Evolutionary conservation across 1,140 invertebrate species (phyloP).

Genomic region (Penaeus japonicus): DNA sequence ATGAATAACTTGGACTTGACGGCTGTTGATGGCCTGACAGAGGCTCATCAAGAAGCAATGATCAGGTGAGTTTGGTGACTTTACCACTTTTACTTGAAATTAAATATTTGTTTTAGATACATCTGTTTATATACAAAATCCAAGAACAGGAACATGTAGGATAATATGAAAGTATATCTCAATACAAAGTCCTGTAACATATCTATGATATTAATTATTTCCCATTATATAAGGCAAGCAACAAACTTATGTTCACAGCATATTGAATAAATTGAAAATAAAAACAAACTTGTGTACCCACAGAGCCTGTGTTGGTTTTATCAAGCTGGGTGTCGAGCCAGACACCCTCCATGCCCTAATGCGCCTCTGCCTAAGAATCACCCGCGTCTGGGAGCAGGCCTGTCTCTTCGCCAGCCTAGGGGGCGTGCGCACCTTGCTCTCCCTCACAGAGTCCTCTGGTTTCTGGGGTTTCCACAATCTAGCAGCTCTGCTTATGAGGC

Average conservation of each 20-base stretch:
- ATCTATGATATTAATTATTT: no score
- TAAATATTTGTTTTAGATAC: no score
- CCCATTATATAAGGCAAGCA: no score
- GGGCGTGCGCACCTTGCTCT: slow-evolving; percentile 76
- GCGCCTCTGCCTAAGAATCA: slow-evolving; percentile 77
- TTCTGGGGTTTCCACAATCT: slow-evolving; percentile 83
- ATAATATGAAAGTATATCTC: no score
- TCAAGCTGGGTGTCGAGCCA: slow-evolving; percentile 78
- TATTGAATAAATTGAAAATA: background rate
- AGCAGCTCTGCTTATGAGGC: slow-evolving; percentile 82
- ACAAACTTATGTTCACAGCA: background rate
- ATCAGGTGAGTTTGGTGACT: slow-evolving; percentile 36
- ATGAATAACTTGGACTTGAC: slow-evolving; percentile 48
- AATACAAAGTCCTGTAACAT: no score
- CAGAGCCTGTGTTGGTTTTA: slow-evolving; percentile 75
- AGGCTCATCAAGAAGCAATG: slow-evolving; percentile 42
- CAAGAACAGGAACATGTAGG: no score
- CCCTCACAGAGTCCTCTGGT: slow-evolving; percentile 75
- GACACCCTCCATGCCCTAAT: slow-evolving; percentile 83
- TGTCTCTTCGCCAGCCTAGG: slow-evolving; percentile 78
- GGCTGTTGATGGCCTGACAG: slow-evolving; percentile 22
- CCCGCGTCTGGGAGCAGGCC: slow-evolving; percentile 79
- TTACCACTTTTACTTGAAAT: no score
- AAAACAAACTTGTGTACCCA: background rate
- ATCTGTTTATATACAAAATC: no score